These are phyloP conservation scores for Phenacoccus solenopsis DNA, from an alignment of 1,140 invertebrate genomes.

Conservation along the genomic window DNA sequence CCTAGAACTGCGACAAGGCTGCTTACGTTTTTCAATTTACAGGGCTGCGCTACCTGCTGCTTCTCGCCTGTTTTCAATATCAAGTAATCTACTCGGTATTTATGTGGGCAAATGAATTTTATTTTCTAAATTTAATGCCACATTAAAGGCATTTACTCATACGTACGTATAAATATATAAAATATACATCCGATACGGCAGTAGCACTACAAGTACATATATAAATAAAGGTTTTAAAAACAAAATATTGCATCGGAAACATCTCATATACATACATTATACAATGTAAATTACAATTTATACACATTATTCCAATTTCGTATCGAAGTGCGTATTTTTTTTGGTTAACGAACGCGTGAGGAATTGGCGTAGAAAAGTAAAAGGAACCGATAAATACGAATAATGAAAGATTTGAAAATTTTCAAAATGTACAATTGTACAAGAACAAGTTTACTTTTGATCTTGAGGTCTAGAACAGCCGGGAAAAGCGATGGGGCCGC, in stretches of 20 bases:
- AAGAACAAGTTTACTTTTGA: not conserved
- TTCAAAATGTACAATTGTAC: no score
- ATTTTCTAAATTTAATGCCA: not conserved
- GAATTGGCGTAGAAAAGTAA: no score
- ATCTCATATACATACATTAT: not conserved
- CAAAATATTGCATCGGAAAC: not conserved
- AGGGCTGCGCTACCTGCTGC: no score
- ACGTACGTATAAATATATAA: not conserved
- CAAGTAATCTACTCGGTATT: no score
- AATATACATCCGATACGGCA: not conserved
- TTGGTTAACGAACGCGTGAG: no score
- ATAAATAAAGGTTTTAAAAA: not conserved
- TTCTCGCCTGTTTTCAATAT: no score
- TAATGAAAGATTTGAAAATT: no score
- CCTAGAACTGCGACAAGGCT: no score
- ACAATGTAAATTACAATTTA: not conserved
- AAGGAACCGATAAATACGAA: no score
- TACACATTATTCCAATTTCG: not conserved
- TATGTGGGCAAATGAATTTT: no score
- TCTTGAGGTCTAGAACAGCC: constrained; percentile 23
- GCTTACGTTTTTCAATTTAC: no score
- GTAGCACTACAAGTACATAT: not conserved
- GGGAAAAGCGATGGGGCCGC: constrained; percentile 26
- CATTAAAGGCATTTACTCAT: not conserved
- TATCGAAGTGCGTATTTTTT: no score